phyloP scores from a whole-genome alignment of 2,797 vertebrate species.

The Natrix natrix region DNA sequence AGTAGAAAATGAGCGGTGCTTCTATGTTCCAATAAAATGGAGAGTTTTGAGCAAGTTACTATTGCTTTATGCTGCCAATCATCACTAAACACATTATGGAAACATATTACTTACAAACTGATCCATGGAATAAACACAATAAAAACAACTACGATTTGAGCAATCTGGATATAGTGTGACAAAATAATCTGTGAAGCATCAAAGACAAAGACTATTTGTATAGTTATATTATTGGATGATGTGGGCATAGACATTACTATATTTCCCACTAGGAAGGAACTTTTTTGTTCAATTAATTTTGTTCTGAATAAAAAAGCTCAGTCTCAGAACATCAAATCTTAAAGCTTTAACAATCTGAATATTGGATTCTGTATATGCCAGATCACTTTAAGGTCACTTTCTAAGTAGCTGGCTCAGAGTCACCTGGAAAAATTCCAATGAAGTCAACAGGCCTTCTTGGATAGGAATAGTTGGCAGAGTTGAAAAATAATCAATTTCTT shows the following conservation, averaged over 20 bases:
- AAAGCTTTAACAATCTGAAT: neutral
- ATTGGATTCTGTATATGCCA: neutral
- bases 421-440: neutral
- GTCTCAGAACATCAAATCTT: neutral
- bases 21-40: neutral
- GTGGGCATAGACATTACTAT: neutral
- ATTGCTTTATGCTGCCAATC: neutral
- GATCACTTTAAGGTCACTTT: neutral
- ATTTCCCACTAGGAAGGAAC: neutral
- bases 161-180: neutral
- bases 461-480: neutral
- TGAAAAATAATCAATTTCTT: constrained; percentile 23
- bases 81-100: neutral
- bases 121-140: neutral
- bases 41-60: neutral
- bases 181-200: neutral
- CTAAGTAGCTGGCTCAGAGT: neutral
- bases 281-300: constrained; percentile 1
- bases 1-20: neutral
- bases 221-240: neutral
- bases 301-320: neutral
- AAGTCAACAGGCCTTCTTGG: constrained; percentile 11
- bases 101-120: neutral
- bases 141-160: neutral
- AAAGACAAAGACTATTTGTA: neutral